These are phyloP conservation scores for Nannospalax galili DNA, from an alignment of 2,113 vertebrate species.

Conservation along the genomic window DNA sequence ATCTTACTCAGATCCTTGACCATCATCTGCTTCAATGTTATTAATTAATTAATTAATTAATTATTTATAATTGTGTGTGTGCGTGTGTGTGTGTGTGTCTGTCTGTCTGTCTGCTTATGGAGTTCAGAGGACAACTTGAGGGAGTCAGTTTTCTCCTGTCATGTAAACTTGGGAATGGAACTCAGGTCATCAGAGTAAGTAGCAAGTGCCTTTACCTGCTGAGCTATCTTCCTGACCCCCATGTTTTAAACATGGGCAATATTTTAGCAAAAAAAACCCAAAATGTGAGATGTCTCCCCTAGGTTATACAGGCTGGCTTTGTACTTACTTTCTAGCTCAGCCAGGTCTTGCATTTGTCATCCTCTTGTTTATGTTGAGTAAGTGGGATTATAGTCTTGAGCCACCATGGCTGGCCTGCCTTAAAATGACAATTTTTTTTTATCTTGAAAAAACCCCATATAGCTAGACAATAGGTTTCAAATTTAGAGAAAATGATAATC, in stretches of 20 bases:
- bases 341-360: background rate
- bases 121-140: background rate
- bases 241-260: background rate
- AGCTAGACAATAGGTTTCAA: background rate
- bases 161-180: background rate
- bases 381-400: background rate
- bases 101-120: background rate
- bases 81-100: background rate
- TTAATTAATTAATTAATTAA: too few relatives aligned
- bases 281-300: background rate
- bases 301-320: background rate
- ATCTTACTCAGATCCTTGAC: background rate
- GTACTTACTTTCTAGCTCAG: background rate
- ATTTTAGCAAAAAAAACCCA: too few relatives aligned
- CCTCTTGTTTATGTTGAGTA: background rate
- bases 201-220: too few relatives aligned
- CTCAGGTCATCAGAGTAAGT: background rate
- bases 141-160: background rate
- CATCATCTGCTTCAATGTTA: background rate
- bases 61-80: background rate
- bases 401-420: background rate
- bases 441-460: background rate
- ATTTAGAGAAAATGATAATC: slow-evolving; percentile 18
- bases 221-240: background rate
- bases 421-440: too few relatives aligned